These are phyloP conservation scores for Tribolium castaneum DNA, from an alignment of 1,140 invertebrate genomes.

Conservation along the genomic window DNA sequence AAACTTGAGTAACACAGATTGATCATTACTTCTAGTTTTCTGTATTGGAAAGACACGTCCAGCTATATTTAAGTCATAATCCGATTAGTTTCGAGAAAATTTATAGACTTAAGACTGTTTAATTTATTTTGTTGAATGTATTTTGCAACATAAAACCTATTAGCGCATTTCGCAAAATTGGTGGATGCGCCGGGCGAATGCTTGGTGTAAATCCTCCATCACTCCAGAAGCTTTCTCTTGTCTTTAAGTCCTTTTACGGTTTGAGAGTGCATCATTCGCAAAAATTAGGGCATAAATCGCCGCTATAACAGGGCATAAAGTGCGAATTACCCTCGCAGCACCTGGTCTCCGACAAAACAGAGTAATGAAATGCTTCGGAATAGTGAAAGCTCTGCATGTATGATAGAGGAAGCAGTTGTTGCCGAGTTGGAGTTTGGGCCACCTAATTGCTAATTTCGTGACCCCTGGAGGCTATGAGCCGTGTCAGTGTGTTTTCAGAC, in stretches of 20 bases:
- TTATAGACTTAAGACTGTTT: too few species aligned
- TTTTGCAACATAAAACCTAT: too few species aligned
- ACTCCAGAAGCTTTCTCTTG: conserved; percentile 8
- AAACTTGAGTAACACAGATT: too few species aligned
- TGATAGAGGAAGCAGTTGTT: conserved; percentile 42
- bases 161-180: too few species aligned
- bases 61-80: too few species aligned
- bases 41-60: too few species aligned
- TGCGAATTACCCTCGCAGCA: conserved; percentile 24
- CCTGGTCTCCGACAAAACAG: conserved; percentile 18
- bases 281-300: conserved; percentile 25
- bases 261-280: conserved; percentile 14
- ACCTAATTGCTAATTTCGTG: conserved; percentile 52
- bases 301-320: conserved; percentile 24
- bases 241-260: background rate
- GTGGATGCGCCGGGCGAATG: too few species aligned
- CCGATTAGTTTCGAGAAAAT: too few species aligned
- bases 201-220: background rate
- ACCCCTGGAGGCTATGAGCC: conserved; percentile 40
- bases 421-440: conserved; percentile 45
- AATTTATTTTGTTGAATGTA: too few species aligned
- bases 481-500: conserved; percentile 32
- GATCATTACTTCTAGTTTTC: too few species aligned
- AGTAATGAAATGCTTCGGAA: conserved; percentile 25
- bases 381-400: background rate